Conservation (phyloP, 2,888 invertebrate genomes). For the Nephrotoma flavescens region DNA sequence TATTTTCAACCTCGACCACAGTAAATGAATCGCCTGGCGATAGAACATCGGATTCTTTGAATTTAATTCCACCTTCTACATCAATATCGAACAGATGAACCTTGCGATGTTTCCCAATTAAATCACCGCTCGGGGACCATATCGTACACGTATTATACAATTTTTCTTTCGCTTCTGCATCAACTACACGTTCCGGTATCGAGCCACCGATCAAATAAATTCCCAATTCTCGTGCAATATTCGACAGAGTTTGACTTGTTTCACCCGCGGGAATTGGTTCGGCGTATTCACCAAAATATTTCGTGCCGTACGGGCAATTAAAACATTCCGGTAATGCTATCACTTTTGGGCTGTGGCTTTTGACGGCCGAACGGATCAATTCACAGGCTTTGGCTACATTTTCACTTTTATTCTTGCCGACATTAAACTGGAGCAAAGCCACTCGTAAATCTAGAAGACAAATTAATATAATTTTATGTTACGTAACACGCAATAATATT, state of each 20-base stretch:
- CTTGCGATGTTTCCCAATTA: slow-evolving; percentile 74
- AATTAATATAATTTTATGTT: neutral
- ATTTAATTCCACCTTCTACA: slow-evolving; percentile 74
- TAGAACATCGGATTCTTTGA: slow-evolving; percentile 77
- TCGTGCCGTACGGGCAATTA: slow-evolving; percentile 81
- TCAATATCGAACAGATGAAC: slow-evolving; percentile 91
- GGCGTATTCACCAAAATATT: slow-evolving; percentile 67
- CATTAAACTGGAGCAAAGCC: slow-evolving; percentile 63
- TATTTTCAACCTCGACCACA: slow-evolving; percentile 52
- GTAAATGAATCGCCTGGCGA: slow-evolving; percentile 61
- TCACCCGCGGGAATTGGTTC: slow-evolving; percentile 74
- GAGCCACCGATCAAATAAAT: slow-evolving; percentile 82
- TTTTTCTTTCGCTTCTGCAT: slow-evolving; percentile 30
- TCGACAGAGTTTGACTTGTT: slow-evolving; percentile 53
- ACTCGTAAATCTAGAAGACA: slow-evolving; percentile 47
- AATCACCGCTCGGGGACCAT: slow-evolving; percentile 61
- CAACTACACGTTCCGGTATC: slow-evolving; percentile 57
- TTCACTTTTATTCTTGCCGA: slow-evolving; percentile 50
- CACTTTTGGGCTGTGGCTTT: slow-evolving; percentile 41
- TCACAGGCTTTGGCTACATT: slow-evolving; percentile 56
- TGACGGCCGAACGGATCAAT: slow-evolving; percentile 49
- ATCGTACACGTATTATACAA: slow-evolving; percentile 81
- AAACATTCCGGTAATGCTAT: slow-evolving; percentile 77
- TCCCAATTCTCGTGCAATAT: slow-evolving; percentile 57
- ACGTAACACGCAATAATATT: neutral